These are phyloP conservation scores for Platycercus adscitus DNA, from an alignment of 2,113 vertebrate species.

Conservation along the genomic window DNA sequence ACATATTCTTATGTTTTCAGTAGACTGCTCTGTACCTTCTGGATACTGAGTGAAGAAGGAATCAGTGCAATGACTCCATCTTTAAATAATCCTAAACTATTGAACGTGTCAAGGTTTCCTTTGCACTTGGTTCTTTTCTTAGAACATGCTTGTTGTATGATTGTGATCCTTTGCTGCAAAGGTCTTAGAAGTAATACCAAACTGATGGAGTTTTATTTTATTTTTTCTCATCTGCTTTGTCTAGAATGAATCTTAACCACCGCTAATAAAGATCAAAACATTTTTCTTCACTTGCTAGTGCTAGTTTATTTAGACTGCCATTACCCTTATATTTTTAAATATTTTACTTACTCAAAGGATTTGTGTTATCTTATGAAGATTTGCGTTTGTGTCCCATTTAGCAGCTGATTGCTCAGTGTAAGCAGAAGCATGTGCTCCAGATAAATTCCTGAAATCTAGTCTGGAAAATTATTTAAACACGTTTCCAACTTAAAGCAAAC, in stretches of 20 bases:
- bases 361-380: not conserved
- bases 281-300: not conserved
- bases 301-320: not conserved
- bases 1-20: not conserved
- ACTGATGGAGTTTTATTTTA: not conserved
- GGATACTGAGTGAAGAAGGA: not conserved
- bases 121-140: not conserved
- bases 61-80: not conserved
- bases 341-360: not conserved
- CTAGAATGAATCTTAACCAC: not conserved
- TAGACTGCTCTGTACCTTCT: not conserved
- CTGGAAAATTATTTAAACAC: not conserved
- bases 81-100: not conserved
- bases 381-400: not conserved
- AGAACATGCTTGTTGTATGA: not conserved
- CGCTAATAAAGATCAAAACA: not conserved
- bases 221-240: not conserved
- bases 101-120: not conserved
- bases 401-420: not conserved
- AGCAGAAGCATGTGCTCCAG: not conserved
- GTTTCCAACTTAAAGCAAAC: not conserved
- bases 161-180: not conserved
- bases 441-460: not conserved
- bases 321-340: not conserved
- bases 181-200: not conserved